These are phyloP conservation scores for Characodon lateralis DNA, from an alignment of 2,797 vertebrate species.

Conservation along the genomic window DNA sequence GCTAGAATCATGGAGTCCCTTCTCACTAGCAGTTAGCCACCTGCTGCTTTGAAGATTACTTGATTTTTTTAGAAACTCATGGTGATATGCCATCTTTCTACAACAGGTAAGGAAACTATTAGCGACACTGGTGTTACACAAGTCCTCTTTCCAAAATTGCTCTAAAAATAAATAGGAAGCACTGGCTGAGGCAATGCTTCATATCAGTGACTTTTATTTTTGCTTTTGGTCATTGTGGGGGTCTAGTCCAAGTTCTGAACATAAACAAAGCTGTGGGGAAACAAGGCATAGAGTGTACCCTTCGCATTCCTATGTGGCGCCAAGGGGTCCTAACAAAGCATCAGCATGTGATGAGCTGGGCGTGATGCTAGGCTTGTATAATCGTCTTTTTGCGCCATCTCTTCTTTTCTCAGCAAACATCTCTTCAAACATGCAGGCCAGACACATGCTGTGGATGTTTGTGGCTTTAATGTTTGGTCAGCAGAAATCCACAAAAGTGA, in stretches of 20 bases:
- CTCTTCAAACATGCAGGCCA: background rate
- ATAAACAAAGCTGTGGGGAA: constrained; percentile 8
- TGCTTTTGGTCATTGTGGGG: background rate
- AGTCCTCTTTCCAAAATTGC: background rate
- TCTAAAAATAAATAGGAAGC: background rate
- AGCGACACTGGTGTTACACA: background rate
- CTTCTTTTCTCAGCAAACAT: constrained; percentile 15
- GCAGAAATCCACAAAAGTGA: constrained; percentile 55
- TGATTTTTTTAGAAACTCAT: too few relatives aligned
- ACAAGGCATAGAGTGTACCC: background rate
- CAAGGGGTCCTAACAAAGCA: constrained; percentile 3
- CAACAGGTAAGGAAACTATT: background rate
- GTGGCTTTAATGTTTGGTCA: constrained; percentile 51
- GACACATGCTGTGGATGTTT: constrained; percentile 48
- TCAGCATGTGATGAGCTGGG: constrained; percentile 10
- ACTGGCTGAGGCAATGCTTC: background rate
- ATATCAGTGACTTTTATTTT: background rate
- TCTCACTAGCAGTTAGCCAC: too few relatives aligned
- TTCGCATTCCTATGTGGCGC: constrained; percentile 1
- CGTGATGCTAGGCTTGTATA: background rate
- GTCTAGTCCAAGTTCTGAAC: constrained; percentile 1
- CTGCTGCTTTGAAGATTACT: too few relatives aligned
- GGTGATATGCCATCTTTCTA: background rate
- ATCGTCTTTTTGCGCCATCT: constrained; percentile 8
- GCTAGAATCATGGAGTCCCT: too few relatives aligned